These are phyloP conservation scores for Hippolais icterina DNA, from an alignment of 2,113 vertebrate genomes.

Conservation along the genomic window DNA sequence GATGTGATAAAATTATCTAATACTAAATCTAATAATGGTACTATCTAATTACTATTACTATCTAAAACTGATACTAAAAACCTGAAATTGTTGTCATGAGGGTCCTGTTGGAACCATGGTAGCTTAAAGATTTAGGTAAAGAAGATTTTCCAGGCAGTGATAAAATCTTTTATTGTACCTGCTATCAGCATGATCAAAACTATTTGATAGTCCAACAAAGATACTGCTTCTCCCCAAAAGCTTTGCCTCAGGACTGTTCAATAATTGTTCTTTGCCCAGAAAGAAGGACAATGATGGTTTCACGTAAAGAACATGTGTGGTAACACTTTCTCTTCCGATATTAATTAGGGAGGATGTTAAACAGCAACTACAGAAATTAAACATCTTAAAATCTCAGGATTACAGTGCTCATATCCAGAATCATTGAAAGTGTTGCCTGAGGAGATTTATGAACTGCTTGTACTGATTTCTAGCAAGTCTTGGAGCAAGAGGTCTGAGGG, in stretches of 20 bases:
- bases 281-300: background rate
- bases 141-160: background rate
- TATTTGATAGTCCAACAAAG: background rate
- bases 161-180: background rate
- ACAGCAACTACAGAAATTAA: background rate
- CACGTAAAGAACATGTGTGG: fast-evolving
- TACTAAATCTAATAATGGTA: background rate
- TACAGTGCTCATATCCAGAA: background rate
- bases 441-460: slow-evolving; percentile 10
- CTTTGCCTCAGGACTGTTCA: background rate
- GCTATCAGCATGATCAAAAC: background rate
- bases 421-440: background rate
- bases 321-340: background rate
- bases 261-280: background rate
- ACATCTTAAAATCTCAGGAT: background rate
- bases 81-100: background rate
- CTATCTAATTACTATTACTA: background rate
- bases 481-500: background rate
- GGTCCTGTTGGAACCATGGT: background rate
- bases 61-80: background rate
- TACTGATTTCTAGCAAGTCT: background rate
- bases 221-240: background rate
- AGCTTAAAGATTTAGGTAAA: background rate
- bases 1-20: background rate
- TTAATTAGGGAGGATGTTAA: slow-evolving; percentile 6